These are phyloP conservation scores for Ceratosolen solmsi DNA, from an alignment of 1,140 invertebrate species.

Conservation along the genomic window DNA sequence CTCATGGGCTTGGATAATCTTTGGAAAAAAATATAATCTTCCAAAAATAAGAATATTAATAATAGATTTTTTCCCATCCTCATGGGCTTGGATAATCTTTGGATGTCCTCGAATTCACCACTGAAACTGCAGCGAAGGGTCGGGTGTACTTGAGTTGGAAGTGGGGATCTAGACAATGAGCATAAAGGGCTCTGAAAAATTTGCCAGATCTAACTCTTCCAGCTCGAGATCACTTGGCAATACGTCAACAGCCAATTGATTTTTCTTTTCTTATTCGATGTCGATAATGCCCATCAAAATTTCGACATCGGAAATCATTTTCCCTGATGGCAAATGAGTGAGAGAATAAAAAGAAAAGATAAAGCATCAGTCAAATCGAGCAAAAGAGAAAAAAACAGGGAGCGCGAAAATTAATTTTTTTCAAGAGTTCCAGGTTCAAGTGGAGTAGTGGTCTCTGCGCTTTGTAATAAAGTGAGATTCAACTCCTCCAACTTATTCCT, in stretches of 20 bases:
- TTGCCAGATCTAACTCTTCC: conserved; percentile 88
- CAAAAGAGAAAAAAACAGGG: conserved; percentile 5
- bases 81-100: not conserved
- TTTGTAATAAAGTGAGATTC: conserved; percentile 81
- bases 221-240: conserved; percentile 74
- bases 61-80: not conserved
- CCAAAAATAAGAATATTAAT: not conserved
- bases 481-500: conserved; percentile 85
- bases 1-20: not conserved
- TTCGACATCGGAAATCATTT: conserved; percentile 18
- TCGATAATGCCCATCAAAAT: not conserved
- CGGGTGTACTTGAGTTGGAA: conserved; percentile 77
- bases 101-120: not conserved
- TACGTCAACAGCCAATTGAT: not conserved
- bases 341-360: not conserved
- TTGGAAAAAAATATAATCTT: too few species aligned
- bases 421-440: conserved; percentile 73
- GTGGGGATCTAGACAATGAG: conserved; percentile 79
- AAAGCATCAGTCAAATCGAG: not conserved
- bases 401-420: not conserved
- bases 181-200: conserved; percentile 55
- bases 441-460: conserved; percentile 84
- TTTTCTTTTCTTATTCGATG: not conserved
- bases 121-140: not conserved
- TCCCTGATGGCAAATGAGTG: not conserved